Evolutionary conservation across 2,888 invertebrate genomes (phyloP).

Genomic region (Molanna angustata): DNA sequence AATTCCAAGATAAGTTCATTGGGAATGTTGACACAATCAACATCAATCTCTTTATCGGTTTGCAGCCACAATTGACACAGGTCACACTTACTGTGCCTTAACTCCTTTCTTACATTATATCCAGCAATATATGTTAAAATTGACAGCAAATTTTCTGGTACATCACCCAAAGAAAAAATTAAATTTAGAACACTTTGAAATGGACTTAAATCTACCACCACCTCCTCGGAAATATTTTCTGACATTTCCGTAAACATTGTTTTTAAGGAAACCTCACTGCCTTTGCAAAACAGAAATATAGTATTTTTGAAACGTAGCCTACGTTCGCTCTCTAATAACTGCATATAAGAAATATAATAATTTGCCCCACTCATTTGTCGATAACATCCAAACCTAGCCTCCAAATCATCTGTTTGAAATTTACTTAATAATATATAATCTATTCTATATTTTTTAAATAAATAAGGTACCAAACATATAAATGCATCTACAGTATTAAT

Average conservation of each 20-base stretch:
- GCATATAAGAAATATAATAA: constrained; percentile 3
- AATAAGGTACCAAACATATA: background rate
- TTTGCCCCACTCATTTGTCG: constrained; percentile 1
- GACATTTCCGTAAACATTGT: background rate
- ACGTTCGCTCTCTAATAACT: background rate
- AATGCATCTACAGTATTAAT: background rate
- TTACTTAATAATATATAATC: constrained; percentile 1
- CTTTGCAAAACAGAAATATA: background rate
- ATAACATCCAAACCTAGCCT: background rate
- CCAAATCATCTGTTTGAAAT: constrained; percentile 1
- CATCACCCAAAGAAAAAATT: background rate
- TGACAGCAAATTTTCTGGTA: background rate
- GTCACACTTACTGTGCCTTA: background rate
- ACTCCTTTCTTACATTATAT: background rate
- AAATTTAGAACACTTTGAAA: background rate
- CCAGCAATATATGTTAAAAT: constrained; percentile 6
- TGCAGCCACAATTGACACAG: background rate
- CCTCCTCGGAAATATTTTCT: background rate
- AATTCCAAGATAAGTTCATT: background rate
- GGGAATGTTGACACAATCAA: background rate
- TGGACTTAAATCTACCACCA: background rate
- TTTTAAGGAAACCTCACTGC: background rate
- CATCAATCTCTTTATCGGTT: background rate
- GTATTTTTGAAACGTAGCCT: background rate
- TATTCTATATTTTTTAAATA: background rate